Evolutionary conservation across 1,140 invertebrate genomes (phyloP).

Genomic region (Samia ricini): DNA sequence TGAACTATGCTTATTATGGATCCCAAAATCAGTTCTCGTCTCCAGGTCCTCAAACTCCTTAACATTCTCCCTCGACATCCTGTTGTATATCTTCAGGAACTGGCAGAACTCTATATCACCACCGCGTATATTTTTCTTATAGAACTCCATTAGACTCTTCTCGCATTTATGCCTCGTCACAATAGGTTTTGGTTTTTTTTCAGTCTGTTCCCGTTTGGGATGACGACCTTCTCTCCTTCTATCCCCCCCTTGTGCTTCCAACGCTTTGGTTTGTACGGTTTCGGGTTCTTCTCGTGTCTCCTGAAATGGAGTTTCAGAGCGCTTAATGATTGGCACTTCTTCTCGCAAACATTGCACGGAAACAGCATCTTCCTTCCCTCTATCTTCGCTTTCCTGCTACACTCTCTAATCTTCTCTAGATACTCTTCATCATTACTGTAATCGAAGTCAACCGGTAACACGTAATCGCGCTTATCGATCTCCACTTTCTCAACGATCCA

Average conservation of each 20-base stretch:
- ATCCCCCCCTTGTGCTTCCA: conserved; percentile 48
- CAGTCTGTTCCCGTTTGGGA: not conserved
- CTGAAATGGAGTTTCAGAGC: conserved; percentile 52
- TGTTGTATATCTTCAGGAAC: conserved; percentile 63
- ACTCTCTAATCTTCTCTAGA: conserved; percentile 32
- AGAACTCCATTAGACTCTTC: conserved; percentile 51
- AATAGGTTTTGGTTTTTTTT: conserved; percentile 50
- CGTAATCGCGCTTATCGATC: conserved; percentile 2
- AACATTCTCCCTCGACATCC: conserved; percentile 49
- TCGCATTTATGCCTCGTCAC: conserved; percentile 58
- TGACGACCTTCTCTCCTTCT: not conserved
- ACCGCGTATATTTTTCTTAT: conserved; percentile 54
- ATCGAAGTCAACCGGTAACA: not conserved
- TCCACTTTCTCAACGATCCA: conserved; percentile 48
- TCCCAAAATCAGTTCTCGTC: conserved; percentile 41
- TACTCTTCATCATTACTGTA: conserved; percentile 31
- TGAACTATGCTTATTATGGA: conserved; percentile 19
- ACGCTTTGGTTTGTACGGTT: conserved; percentile 50
- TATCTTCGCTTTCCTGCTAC: conserved; percentile 35
- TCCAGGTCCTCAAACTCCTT: conserved; percentile 54
- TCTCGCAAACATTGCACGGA: conserved; percentile 52
- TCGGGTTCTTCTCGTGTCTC: conserved; percentile 44
- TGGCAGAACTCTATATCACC: conserved; percentile 65
- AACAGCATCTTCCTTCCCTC: conserved; percentile 45
- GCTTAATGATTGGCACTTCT: conserved; percentile 49